A percentile compares a stretch with the other conserved stretches of the same genome.
Evolutionary conservation across 2,888 invertebrate genomes (phyloP).

Genomic region (Antheraea assamensis): DNA sequence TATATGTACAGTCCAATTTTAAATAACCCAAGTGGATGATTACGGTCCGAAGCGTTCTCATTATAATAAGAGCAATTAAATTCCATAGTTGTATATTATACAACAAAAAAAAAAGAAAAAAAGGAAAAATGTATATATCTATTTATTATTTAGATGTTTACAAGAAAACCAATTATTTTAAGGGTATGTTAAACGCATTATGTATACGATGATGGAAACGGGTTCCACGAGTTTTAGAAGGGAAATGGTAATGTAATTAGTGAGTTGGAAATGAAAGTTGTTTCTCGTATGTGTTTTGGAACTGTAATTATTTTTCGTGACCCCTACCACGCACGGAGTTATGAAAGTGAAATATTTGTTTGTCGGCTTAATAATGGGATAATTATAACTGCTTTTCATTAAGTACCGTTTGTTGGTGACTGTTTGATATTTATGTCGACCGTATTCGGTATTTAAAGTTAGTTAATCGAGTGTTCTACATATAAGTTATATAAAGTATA

Average conservation of each 20-base stretch:
- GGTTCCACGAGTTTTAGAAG: constrained; percentile 23
- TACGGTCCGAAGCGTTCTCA: neutral
- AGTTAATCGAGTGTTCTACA: neutral
- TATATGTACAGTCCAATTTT: neutral
- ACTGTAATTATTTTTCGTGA: constrained; percentile 44
- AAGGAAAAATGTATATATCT: neutral
- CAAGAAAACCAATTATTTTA: constrained; percentile 33
- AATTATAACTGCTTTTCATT: constrained; percentile 21
- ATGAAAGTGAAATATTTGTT: constrained; percentile 26
- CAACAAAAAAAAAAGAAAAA: no score
- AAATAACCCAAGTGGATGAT: neutral
- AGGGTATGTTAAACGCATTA: constrained; percentile 9
- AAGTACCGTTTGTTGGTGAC: constrained; percentile 10
- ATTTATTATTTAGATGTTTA: constrained; percentile 8
- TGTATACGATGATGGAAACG: constrained; percentile 18
- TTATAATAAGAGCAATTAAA: neutral
- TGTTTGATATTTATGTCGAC: constrained; percentile 7
- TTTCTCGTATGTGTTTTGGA: constrained; percentile 38
- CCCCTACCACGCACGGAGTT: constrained; percentile 27
- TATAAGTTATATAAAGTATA: neutral
- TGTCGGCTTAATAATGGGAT: constrained; percentile 27
- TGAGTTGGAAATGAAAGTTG: constrained; percentile 32
- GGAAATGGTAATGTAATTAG: constrained; percentile 28
- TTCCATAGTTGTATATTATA: neutral
- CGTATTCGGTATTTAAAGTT: constrained; percentile 1